These are phyloP conservation scores for Carpatolechia fugitivella DNA, from an alignment of 2,888 invertebrate species.

Conservation along the genomic window DNA sequence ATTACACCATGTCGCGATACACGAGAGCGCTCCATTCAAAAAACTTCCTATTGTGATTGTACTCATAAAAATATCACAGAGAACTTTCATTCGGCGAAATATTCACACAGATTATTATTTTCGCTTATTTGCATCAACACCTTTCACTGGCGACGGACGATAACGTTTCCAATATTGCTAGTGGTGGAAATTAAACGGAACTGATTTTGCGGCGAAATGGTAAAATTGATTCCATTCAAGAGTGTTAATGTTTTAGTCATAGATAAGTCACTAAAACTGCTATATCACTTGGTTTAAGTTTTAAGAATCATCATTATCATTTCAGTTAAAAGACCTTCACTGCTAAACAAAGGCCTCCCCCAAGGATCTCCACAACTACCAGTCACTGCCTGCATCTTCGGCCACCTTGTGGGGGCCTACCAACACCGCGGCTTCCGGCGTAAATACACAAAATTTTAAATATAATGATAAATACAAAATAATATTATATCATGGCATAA, in stretches of 20 bases:
- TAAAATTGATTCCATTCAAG: neutral
- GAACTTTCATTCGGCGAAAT: constrained; percentile 41
- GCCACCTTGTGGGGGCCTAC: too few relatives aligned
- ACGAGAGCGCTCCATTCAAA: constrained; percentile 37
- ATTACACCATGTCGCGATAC: constrained; percentile 30
- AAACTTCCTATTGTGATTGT: constrained; percentile 42
- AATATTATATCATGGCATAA: too few relatives aligned
- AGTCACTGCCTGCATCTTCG: too few relatives aligned
- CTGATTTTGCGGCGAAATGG: constrained; percentile 1
- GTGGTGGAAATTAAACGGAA: constrained; percentile 4
- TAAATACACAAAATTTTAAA: too few relatives aligned
- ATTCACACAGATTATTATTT: constrained; percentile 38
- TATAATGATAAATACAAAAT: too few relatives aligned
- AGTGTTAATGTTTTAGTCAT: neutral
- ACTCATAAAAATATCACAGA: constrained; percentile 42
- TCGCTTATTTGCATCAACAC: constrained; percentile 38
- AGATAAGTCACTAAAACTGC: too few relatives aligned
- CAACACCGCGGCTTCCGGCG: too few relatives aligned
- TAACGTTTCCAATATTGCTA: constrained; percentile 4
- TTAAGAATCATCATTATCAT: too few relatives aligned
- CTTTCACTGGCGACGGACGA: constrained; percentile 28
- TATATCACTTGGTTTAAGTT: too few relatives aligned
- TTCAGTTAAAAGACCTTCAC: too few relatives aligned
- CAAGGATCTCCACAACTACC: too few relatives aligned
- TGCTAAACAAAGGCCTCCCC: too few relatives aligned